Conservation (phyloP, 2,113 vertebrate species). For the Stegostoma tigrinum region DNA sequence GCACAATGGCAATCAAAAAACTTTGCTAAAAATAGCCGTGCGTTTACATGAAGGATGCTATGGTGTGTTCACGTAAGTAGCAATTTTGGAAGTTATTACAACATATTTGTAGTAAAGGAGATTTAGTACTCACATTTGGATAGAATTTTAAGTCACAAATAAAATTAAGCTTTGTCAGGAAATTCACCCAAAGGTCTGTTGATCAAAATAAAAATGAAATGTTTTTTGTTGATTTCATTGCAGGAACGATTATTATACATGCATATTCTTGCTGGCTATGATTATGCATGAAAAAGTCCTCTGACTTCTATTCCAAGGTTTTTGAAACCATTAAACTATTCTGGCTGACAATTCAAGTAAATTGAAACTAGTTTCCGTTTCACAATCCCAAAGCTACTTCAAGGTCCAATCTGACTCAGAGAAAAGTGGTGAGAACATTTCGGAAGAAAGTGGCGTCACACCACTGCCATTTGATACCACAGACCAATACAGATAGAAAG, state of each 20-base stretch:
- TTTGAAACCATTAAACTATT: slow-evolving; percentile 25
- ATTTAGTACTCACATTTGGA: background rate
- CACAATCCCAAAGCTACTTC: slow-evolving; percentile 12
- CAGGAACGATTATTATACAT: background rate
- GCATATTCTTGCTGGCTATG: no score
- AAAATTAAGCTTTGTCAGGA: background rate
- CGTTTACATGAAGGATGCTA: background rate
- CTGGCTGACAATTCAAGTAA: slow-evolving; percentile 22
- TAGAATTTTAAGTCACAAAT: background rate
- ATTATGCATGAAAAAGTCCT: background rate
- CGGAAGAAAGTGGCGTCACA: background rate
- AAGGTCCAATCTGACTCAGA: background rate
- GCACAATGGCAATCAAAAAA: background rate
- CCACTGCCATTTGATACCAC: background rate
- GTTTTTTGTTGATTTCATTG: background rate
- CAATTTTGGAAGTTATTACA: background rate
- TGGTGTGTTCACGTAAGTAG: background rate
- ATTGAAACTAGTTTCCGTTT: slow-evolving; percentile 22
- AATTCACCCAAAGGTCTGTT: background rate
- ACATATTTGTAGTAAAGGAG: background rate
- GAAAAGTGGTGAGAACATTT: background rate
- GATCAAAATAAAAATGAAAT: background rate
- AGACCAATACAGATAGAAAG: no score
- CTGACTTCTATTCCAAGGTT: background rate
- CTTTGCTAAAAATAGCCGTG: background rate